A percentile compares a stretch with the other conserved stretches of the same genome.
These are phyloP conservation scores for Empidonax alnorum DNA, from an alignment of 2,113 vertebrate species.

Conservation along the genomic window DNA sequence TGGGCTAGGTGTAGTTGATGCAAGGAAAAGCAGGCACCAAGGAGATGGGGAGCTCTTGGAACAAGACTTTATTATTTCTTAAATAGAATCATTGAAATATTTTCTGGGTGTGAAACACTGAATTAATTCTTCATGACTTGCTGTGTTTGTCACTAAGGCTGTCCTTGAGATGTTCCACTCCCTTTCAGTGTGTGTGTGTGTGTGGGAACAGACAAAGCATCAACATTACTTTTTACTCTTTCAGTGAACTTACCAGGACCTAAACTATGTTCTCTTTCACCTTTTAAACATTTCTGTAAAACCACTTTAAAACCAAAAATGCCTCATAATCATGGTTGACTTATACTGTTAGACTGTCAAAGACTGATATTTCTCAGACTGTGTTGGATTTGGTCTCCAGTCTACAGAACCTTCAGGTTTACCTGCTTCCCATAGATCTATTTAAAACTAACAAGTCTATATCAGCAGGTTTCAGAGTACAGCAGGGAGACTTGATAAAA, in stretches of 20 bases:
- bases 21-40: background rate
- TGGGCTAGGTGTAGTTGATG: background rate
- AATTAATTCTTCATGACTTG: background rate
- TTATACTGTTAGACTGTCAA: background rate
- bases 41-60: background rate
- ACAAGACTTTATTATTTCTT: background rate
- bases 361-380: background rate
- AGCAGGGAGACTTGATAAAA: background rate
- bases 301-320: background rate
- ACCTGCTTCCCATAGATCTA: background rate
- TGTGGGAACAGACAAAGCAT: background rate
- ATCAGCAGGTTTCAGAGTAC: background rate
- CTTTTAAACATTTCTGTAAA: background rate
- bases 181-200: background rate
- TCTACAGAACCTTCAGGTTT: background rate
- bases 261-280: background rate
- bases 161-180: rapidly evolving
- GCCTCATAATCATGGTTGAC: background rate
- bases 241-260: background rate
- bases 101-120: background rate
- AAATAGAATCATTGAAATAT: background rate
- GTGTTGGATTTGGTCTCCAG: background rate
- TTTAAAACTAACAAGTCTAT: background rate
- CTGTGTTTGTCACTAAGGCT: background rate
- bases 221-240: background rate